These are phyloP conservation scores for Eustalomyia histrio DNA, from an alignment of 2,888 invertebrate genomes.

Conservation along the genomic window DNA sequence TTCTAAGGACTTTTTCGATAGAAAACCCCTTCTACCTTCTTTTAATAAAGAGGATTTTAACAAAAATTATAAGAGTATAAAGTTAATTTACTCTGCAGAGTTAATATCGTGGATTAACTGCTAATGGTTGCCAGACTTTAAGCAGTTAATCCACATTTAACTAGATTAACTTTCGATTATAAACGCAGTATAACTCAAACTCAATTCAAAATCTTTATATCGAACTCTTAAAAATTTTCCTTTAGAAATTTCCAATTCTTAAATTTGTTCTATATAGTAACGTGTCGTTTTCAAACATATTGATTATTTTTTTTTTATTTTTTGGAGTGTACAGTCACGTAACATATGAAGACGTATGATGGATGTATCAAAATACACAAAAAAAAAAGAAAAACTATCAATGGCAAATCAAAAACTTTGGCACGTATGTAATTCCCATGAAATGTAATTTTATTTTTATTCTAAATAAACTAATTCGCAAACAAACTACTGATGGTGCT, in stretches of 20 bases:
- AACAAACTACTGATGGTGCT: constrained; percentile 8
- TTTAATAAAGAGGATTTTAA: no score
- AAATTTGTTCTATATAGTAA: constrained; percentile 1
- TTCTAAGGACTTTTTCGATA: no score
- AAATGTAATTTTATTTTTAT: constrained; percentile 61
- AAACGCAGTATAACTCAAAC: no score
- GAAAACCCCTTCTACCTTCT: no score
- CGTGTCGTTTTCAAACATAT: background rate
- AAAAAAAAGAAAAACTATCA: constrained; percentile 70
- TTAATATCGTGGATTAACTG: no score
- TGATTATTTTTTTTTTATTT: background rate
- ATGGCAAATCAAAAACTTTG: constrained; percentile 66
- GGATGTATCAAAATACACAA: constrained; percentile 62
- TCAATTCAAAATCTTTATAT: no score
- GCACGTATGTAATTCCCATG: constrained; percentile 78
- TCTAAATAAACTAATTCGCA: constrained; percentile 9
- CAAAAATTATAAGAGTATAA: no score
- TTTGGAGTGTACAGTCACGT: constrained; percentile 73
- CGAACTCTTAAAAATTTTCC: no score
- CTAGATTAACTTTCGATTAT: no score
- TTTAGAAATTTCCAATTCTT: background rate
- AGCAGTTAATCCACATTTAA: no score
- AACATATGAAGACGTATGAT: constrained; percentile 74
- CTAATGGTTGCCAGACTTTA: no score
- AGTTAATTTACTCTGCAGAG: no score